Base-by-base conservation (phyloP, 2,113 vertebrate genomes). In the Thermophis baileyi region DNA sequence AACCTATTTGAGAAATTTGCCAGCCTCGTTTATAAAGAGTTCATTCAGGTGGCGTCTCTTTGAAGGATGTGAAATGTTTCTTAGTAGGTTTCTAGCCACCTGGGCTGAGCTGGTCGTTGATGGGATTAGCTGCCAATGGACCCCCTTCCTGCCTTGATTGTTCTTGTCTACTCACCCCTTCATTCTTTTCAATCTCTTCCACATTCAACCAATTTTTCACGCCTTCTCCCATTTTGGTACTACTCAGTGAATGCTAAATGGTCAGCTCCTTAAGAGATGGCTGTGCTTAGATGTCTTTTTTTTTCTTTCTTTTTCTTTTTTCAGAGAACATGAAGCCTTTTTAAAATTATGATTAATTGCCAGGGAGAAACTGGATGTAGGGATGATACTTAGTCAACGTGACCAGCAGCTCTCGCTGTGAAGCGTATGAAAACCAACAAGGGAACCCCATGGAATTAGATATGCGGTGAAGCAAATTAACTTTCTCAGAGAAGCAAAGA, bases 401-500 rank as follows among this genome's bases (percentile, higher is more conserved):
- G 91, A 87, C 55, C 90, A 89, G 91, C 35, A 90, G 88, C 74
- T 91, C 49, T 92, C 40, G 47, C 90, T 92, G 93, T 85, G 90
- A 93, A 63, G 90, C 54, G 53, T 93, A 63, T 91, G 93, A 92
- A 94, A 94, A 55, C 30, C 47, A 92, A 89, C 81, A 92, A 54
- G 74, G 55, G 69, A 54, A 55, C 69, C 54, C 74, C n/a, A 22
- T 87, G 88, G 88, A 94, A 92, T 69, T 27, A 86, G 87, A 90
- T 54, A 94, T 25, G 47, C 47, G 5, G 40, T 88, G 88, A 92
- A 90, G 44, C 55, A 86, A 87, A 50, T 86, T 93, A 93, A 55
- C 74, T 93, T 0, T 91, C 91, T 20, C 87, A 55, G 57, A 63
- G 69, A 40, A 91, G 69, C 44, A 54, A 40, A 11, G 22, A 90